phyloP scores from a whole-genome alignment of 2,113 vertebrate species.

The Otis tarda region DNA sequence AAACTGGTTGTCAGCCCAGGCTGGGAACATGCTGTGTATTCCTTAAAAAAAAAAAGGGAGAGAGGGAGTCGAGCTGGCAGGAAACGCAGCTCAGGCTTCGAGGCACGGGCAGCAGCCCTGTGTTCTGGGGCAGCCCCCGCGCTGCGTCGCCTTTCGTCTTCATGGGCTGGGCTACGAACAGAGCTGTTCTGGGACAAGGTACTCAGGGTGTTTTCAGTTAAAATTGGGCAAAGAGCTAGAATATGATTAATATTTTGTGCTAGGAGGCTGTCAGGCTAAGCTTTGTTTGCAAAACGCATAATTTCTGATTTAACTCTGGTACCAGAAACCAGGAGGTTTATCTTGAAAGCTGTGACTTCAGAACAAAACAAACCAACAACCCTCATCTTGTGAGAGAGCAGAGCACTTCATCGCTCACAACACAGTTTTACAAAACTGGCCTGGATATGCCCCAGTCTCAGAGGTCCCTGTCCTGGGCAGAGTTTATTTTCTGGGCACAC shows the following conservation, averaged over 20 bases:
- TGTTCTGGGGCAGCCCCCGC: background rate
- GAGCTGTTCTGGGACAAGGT: background rate
- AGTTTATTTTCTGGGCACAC: background rate
- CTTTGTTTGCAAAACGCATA: background rate
- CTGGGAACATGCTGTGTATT: background rate
- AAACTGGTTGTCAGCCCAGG: background rate
- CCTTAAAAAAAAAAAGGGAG: background rate
- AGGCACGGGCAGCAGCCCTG: background rate
- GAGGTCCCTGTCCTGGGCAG: background rate
- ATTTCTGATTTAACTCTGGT: background rate
- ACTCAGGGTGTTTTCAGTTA: background rate
- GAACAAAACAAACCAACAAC: background rate
- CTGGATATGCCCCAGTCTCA: background rate
- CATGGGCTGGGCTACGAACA: rapidly evolving
- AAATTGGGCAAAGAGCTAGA: background rate
- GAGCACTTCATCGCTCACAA: background rate
- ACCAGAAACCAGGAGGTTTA: background rate
- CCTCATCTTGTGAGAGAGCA: rapidly evolving
- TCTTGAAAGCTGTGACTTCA: background rate
- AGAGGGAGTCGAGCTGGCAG: background rate
- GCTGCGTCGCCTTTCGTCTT: rapidly evolving
- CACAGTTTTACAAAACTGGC: background rate
- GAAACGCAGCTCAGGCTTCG: rapidly evolving
- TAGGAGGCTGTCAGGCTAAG: background rate
- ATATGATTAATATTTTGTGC: background rate